These are phyloP conservation scores for Zhengitettix transpicula DNA, from an alignment of 2,888 invertebrate species.

Conservation along the genomic window DNA sequence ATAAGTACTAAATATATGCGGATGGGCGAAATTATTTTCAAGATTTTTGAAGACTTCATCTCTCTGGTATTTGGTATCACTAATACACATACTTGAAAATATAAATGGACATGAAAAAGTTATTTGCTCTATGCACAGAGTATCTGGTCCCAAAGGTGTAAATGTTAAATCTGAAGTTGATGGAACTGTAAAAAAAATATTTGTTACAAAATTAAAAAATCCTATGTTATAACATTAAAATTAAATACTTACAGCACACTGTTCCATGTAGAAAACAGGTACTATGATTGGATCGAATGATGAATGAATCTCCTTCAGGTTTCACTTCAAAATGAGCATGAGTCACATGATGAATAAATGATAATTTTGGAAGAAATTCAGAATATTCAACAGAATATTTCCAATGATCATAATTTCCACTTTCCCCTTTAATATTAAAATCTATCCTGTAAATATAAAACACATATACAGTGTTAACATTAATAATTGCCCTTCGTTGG, in stretches of 20 bases:
- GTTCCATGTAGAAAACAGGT: constrained; percentile 42
- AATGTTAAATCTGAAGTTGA: constrained; percentile 45
- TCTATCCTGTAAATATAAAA: constrained; percentile 29
- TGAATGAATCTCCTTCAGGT: constrained; percentile 29
- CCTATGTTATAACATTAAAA: background rate
- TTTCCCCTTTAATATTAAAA: constrained; percentile 44
- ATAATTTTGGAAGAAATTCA: constrained; percentile 46
- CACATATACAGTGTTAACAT: background rate
- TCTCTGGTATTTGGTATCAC: constrained; percentile 33
- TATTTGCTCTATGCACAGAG: constrained; percentile 37
- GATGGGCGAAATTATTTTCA: constrained; percentile 10
- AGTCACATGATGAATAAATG: constrained; percentile 39
- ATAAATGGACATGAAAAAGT: constrained; percentile 46
- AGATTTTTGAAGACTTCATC: constrained; percentile 18
- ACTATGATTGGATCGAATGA: constrained; percentile 41
- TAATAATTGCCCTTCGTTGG: too few species aligned
- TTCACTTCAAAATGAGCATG: constrained; percentile 40
- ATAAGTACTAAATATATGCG: too few species aligned
- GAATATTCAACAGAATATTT: constrained; percentile 46
- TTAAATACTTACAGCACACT: constrained; percentile 38
- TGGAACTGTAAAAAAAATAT: constrained; percentile 32
- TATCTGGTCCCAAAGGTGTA: constrained; percentile 24
- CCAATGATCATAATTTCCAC: constrained; percentile 51
- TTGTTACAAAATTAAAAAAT: background rate
- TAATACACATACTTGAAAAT: constrained; percentile 35